Evolutionary conservation across 2,888 invertebrate species (phyloP), one percentile per base, ranked within the genome.

Genomic region (Chrysolina haemoptera): DNA sequence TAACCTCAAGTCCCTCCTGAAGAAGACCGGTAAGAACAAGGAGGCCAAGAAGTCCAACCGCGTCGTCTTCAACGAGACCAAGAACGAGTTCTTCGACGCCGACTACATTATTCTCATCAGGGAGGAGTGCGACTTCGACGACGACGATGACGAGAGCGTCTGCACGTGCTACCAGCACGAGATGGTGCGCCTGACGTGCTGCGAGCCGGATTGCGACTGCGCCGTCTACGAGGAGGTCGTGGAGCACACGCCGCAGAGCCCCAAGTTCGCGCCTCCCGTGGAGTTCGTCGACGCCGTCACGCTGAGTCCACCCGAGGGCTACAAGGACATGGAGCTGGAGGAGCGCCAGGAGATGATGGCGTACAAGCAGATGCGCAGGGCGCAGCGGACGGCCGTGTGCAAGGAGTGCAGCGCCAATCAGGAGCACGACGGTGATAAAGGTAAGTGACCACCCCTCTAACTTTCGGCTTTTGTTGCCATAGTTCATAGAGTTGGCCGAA

Each of bases 101-200:
- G 96, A 96, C 89, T 96, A 96, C 85, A 96, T 96, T 84, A 96
- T 96, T 83, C 90, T 96, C 77, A 96, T 96, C 78, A 93, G 96
- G 75, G 96, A 96, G 86, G 96, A 96, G 86, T 95, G 95, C 85
- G 93, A 93, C 83, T 94, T 93, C 85, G 95, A 95, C 76, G 95
- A 95, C 84, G 95, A 95, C 85, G 95, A 95, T 73, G 93, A 92
- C 86, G 92, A 92, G 72, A 90, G 90, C 66, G 89, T 90, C 70
- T 95, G 95, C 83, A 94, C 94, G 82, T 93, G 93, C 83, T 92
- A 92, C 78, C 93, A 92, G 84, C 92, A 92, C 84, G 93, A 92
- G 85, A 89, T 92, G 89, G 90, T 90, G 76, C 89, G 92, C 18
- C 86, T 92, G 70, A 89, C 90, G 55, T 93, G 92, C 85, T 93